These are phyloP conservation scores for Samia ricini DNA, from an alignment of 1,140 invertebrate genomes.

Conservation along the genomic window DNA sequence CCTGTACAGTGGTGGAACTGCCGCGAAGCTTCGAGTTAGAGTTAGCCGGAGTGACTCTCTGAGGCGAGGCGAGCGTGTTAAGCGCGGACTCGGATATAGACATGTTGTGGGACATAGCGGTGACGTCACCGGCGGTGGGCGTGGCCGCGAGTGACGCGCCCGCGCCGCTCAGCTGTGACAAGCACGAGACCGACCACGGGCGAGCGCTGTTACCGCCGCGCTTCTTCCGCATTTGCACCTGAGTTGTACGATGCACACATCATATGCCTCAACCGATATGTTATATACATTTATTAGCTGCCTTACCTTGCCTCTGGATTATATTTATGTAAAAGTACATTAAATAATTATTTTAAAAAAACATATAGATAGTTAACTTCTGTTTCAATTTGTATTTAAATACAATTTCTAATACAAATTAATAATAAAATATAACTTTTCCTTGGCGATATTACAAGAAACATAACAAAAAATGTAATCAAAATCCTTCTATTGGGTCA, in stretches of 20 bases:
- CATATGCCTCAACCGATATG: constrained; percentile 25
- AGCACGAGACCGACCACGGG: constrained; percentile 91
- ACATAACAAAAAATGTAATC: too few species aligned
- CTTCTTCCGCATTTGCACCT: constrained; percentile 76
- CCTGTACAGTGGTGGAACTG: constrained; percentile 71
- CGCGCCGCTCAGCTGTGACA: constrained; percentile 82
- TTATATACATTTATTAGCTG: constrained; percentile 22
- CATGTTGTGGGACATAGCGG: constrained; percentile 58
- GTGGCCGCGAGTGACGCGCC: constrained; percentile 42
- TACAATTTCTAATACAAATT: too few species aligned
- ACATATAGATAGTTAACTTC: too few species aligned
- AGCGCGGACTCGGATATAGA: constrained; percentile 93
- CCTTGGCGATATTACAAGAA: too few species aligned
- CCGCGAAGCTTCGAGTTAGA: constrained; percentile 62
- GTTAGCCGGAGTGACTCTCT: constrained; percentile 59
- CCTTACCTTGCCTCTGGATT: too few species aligned
- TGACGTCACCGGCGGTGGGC: constrained; percentile 82
- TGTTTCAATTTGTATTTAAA: too few species aligned
- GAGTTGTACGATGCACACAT: constrained; percentile 9
- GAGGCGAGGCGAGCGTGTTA: constrained; percentile 80
- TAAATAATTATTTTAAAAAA: too few species aligned
- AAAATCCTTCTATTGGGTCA: too few species aligned
- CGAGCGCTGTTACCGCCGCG: constrained; percentile 77
- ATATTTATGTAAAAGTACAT: too few species aligned
- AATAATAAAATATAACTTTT: too few species aligned